Evolutionary conservation across 2,113 vertebrate species (phyloP), one percentile per base, ranked within the genome.

Genomic region (Calypte anna): DNA sequence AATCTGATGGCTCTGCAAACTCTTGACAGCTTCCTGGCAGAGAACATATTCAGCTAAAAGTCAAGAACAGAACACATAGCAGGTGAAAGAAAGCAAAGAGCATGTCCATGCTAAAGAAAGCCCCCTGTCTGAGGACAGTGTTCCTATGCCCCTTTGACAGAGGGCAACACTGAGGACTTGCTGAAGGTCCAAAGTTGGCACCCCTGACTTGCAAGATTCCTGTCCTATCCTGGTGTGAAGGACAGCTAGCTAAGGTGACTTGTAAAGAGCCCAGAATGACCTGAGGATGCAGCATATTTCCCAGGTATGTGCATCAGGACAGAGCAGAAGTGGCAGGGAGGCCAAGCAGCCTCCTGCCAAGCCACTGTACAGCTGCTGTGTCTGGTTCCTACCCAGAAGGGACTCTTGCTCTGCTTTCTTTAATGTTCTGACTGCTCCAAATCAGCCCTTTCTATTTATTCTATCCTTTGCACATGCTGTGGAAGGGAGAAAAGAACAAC

Each of bases 11-110:
- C 69, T 74, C 62, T 30, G 51, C 57, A 55, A 51, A 77, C 36
- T 68, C 40, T 58, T n/a, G 12, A 14, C 43, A 76, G 3, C 50
- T 38, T 96, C 76, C 40, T 53, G 63, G 73, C 69, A 44, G 68
- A 82, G 48, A 85, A 76, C 86, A 96, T 93, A 28, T 59, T 88
- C 85, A 89, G 86, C 91, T 96, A 54, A 81, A 90, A 83, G 58
- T 23, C 28, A 40, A 87, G 38, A 82, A 89, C 21, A 50, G 61
- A 86, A 79, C 66, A 85, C 25, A 55, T 4, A 57, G 58, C 50
- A 91, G 70, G 51, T 51, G 57, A 67, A 91, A 57, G 28, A 63
- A 87, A 85, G 44, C 18, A 57, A 61, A 81, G 55, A 25, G 3
- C 18, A n/a, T 21, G 13, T 78, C 53, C 44, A 38, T 7, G 5